Base-by-base conservation (phyloP, 1,140 invertebrate species). In the Nasonia giraulti region DNA sequence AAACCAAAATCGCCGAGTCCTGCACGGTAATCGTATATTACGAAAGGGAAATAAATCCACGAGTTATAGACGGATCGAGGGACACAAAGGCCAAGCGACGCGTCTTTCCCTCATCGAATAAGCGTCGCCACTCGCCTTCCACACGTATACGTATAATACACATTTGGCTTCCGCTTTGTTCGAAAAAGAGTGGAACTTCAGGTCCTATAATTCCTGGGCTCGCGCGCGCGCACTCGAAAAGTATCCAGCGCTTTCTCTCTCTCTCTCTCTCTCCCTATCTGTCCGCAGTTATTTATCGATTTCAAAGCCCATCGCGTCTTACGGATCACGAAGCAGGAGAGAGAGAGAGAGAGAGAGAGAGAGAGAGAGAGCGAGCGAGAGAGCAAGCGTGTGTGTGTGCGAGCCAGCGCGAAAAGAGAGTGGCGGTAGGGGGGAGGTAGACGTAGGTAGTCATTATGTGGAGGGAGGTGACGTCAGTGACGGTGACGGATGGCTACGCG, bases 401-500 rank as follows among this genome's bases (percentile, higher is more conserved):
- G 27, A 27, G 27, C 27, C 27, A 27, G 82, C 82, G 84, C 83
- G 83, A 23, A 85, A 86, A 69, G 87, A 66, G 76, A 78, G 82
- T 73, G 0, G 76, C 78, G 71, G 3, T 33, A 33, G 75, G 75
- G 68, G 76, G 66, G 69, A 82, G 12, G 79, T 75, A 87, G 88
- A 88, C 89, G 89, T 90, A 91, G 91, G 89, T 92, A 91, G 91
- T 91, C 91, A 92, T 93, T 27, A 27, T 93, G 92, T 92, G 90
- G 90, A 27, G 92, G 92, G 91, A 92, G 90, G 90, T 92, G 92
- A 93, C 92, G 92, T 93, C 92, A 93, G 90, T 93, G 92, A 92
- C 92, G 92, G 92, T 93, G 92, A 93, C 92, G 92, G 92, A 93
- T 93, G 92, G 92, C 91, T 91, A 91, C 89, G 90, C 92, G 92